Conservation (phyloP, 2,113 vertebrate genomes). For the Platanista minor region DNA sequence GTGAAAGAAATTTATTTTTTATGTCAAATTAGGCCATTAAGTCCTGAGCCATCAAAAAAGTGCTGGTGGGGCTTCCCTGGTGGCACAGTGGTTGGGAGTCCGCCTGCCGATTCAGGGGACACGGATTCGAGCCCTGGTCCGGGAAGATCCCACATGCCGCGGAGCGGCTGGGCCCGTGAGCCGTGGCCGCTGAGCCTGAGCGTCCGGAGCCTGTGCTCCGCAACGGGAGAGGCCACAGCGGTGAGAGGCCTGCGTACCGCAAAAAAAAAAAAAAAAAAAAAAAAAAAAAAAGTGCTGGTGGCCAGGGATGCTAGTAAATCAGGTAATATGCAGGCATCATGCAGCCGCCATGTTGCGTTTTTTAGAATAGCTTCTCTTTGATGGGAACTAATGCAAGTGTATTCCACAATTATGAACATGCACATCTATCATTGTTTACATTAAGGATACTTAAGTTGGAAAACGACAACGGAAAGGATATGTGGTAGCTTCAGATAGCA, state of each 20-base stretch:
- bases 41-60: not conserved
- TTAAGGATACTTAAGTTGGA: not conserved
- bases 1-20: not conserved
- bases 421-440: constrained; percentile 29
- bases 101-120: too few relatives aligned
- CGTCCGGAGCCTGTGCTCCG: too few relatives aligned
- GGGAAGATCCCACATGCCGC: too few relatives aligned
- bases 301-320: not conserved
- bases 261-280: too few relatives aligned
- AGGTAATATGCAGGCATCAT: not conserved
- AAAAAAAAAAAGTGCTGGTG: not conserved
- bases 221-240: too few relatives aligned
- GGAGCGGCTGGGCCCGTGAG: too few relatives aligned
- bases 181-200: too few relatives aligned
- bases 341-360: not conserved
- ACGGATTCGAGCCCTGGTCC: too few relatives aligned
- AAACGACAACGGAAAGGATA: not conserved
- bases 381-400: not conserved
- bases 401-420: not conserved
- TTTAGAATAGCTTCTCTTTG: not conserved
- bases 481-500: not conserved
- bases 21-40: not conserved
- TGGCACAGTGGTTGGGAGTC: too few relatives aligned
- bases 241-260: too few relatives aligned
- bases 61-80: too few relatives aligned